Evolutionary conservation across 2,113 vertebrate species (phyloP).

Genomic region (Carassius carassius): DNA sequence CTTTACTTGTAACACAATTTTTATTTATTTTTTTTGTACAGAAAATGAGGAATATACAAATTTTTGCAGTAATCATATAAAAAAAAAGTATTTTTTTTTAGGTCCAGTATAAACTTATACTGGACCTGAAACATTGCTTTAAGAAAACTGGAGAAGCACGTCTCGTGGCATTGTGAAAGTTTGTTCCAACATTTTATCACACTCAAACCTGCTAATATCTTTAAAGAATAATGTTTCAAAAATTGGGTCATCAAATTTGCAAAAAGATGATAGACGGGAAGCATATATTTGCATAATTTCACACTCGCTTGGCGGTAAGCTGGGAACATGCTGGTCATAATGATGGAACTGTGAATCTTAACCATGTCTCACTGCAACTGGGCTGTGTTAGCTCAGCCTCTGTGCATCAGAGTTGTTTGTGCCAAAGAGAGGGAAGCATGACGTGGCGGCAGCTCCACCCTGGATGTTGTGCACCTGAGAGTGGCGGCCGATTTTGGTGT

Average conservation of each 20-base stretch:
- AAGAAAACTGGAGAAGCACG: constrained; percentile 48
- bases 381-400: constrained; percentile 61
- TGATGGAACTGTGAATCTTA: constrained; percentile 61
- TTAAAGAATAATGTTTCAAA: constrained; percentile 58
- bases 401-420: constrained; percentile 53
- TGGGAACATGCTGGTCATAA: constrained; percentile 68
- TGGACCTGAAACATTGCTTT: background rate
- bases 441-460: constrained; percentile 23
- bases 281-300: constrained; percentile 76
- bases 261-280: constrained; percentile 64
- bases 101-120: too few species aligned
- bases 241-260: constrained; percentile 62
- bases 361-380: constrained; percentile 59
- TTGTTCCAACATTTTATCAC: constrained; percentile 52
- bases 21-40: too few species aligned
- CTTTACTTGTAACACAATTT: background rate
- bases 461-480: constrained; percentile 60
- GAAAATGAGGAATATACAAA: too few species aligned
- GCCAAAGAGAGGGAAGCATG: constrained; percentile 27
- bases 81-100: too few species aligned
- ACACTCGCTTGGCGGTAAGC: constrained; percentile 69
- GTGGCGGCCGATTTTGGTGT: constrained; percentile 51
- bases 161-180: constrained; percentile 64
- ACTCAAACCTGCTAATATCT: constrained; percentile 55
- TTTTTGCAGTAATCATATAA: too few species aligned